Percentiles rank a stretch among this genome's conserved stretches.
Evolutionary conservation across 2,797 vertebrate genomes (phyloP).

Genomic region (Xiphophorus birchmanni): DNA sequence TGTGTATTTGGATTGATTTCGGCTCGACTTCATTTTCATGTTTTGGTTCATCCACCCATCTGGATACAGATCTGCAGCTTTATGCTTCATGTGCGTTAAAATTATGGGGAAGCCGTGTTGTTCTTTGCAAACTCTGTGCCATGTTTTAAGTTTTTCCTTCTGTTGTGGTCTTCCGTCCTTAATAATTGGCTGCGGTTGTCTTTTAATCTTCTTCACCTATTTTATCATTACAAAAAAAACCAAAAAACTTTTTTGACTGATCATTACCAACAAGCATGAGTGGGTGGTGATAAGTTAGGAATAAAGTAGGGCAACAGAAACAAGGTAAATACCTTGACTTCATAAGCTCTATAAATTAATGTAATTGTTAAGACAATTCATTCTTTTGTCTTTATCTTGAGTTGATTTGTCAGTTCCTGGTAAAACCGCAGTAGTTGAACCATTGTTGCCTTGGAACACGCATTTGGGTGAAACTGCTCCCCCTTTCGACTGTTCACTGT

Average conservation of each 20-base stretch:
- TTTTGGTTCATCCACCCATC: neutral
- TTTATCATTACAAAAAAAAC: neutral
- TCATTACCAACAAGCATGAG: neutral
- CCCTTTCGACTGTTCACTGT: slow-evolving; percentile 11
- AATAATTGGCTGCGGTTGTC: neutral
- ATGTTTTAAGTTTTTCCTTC: neutral
- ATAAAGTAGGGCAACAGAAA: neutral
- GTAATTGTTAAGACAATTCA: neutral
- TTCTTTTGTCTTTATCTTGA: neutral
- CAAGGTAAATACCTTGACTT: neutral
- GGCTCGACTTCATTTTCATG: neutral
- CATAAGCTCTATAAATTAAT: neutral
- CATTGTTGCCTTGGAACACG: neutral
- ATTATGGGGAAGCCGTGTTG: neutral
- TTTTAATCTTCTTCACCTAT: neutral
- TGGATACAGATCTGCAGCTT: neutral
- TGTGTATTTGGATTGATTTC: neutral
- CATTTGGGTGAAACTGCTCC: slow-evolving; percentile 10
- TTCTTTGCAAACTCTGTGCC: neutral
- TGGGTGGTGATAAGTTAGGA: neutral
- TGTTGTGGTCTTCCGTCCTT: neutral
- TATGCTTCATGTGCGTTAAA: neutral
- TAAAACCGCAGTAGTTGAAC: neutral
- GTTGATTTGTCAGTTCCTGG: neutral
- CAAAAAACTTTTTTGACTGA: neutral